A percentile compares a stretch with the other conserved stretches of the same genome.
Conservation (phyloP, 53 echinoderm and acorn worm species). For the Apostichopus leukothele region DNA sequence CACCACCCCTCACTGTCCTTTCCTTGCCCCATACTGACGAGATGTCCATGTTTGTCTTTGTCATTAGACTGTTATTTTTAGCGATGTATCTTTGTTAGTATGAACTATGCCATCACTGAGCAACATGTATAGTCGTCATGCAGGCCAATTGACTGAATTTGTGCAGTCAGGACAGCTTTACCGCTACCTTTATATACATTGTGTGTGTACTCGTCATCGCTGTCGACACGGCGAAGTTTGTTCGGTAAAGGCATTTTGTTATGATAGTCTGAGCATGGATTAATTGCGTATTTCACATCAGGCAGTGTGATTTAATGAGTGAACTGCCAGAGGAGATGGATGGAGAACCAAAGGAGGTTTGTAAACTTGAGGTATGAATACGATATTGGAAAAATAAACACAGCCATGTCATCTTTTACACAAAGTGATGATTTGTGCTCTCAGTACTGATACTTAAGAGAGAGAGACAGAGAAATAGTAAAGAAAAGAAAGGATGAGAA, state of each 20-base stretch:
- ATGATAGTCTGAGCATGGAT: not conserved
- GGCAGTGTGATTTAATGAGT: conserved; percentile 18
- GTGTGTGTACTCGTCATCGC: not conserved
- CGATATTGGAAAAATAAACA: conserved; percentile 18
- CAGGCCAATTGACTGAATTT: too few relatives aligned
- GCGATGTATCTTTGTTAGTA: too few relatives aligned
- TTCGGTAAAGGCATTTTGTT: not conserved
- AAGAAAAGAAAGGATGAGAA: not conserved
- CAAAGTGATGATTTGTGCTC: conserved; percentile 18
- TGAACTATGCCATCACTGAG: too few relatives aligned
- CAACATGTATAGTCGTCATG: too few relatives aligned
- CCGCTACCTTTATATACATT: too few relatives aligned
- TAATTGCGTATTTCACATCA: conserved; percentile 18
- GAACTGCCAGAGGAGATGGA: not conserved
- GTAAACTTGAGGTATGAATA: conserved; percentile 18
- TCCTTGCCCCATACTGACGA: too few relatives aligned
- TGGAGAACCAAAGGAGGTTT: not conserved
- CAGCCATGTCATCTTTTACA: conserved; percentile 11
- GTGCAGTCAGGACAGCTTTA: too few relatives aligned
- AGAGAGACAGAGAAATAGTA: not conserved
- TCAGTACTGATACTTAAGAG: not conserved
- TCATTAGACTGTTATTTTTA: too few relatives aligned
- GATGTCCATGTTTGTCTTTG: too few relatives aligned
- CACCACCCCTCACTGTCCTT: too few relatives aligned
- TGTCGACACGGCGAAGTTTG: not conserved